Evolutionary conservation across 2,888 invertebrate genomes (phyloP).

Genomic region (Seira sanloemensis): DNA sequence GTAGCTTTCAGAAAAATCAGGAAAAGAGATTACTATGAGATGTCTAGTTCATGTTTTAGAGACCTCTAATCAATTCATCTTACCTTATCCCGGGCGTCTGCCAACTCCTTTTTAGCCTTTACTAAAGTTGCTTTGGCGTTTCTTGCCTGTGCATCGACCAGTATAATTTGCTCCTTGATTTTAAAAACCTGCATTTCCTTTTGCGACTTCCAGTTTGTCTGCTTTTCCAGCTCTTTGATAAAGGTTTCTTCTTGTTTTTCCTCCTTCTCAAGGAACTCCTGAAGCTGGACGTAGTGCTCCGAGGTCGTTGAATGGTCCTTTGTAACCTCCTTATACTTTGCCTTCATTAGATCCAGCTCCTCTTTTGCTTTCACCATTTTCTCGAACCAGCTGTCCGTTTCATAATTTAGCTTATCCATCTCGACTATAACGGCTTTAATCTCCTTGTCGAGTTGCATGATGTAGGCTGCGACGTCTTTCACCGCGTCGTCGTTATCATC

Average conservation of each 20-base stretch:
- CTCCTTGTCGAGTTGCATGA: slow-evolving; percentile 25
- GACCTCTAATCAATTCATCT: too few relatives aligned
- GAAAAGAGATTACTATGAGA: too few relatives aligned
- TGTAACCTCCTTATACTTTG: slow-evolving; percentile 16
- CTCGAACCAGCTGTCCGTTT: slow-evolving; percentile 75
- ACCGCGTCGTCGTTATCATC: slow-evolving; percentile 9
- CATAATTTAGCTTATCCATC: slow-evolving; percentile 77
- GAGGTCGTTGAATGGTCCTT: slow-evolving; percentile 76
- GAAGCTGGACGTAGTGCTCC: slow-evolving; percentile 80
- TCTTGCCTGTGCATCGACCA: slow-evolving; percentile 22
- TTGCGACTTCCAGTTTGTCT: slow-evolving; percentile 33
- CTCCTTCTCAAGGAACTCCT: slow-evolving; percentile 81
- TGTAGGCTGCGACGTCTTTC: not conserved
- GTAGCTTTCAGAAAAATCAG: too few relatives aligned
- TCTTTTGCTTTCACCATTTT: slow-evolving; percentile 69
- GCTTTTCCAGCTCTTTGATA: slow-evolving; percentile 79
- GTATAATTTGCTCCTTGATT: not conserved
- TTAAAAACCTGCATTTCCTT: slow-evolving; percentile 28
- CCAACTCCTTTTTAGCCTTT: not conserved
- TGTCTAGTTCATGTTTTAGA: too few relatives aligned
- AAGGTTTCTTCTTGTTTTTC: slow-evolving; percentile 82
- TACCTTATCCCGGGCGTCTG: slow-evolving; percentile 20
- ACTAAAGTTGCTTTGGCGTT: slow-evolving; percentile 17
- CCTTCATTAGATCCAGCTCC: slow-evolving; percentile 75
- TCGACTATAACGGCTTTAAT: slow-evolving; percentile 76